Evolutionary conservation across 2,797 vertebrate species (phyloP).

Genomic region (Neomorphus geoffroyi): DNA sequence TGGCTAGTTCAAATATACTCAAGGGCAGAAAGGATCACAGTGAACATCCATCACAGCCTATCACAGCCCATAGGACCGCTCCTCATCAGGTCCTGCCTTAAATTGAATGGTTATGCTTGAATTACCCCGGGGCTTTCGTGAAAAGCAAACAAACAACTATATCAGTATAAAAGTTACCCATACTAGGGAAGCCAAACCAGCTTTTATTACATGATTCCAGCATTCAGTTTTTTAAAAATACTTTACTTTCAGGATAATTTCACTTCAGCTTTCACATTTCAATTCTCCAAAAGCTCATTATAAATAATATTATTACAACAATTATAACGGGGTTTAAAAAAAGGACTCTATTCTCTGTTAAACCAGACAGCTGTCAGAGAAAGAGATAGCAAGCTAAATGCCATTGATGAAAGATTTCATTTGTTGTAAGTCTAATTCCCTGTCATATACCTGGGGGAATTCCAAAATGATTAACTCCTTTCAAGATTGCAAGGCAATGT

Average conservation of each 20-base stretch:
- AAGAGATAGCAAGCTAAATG: slow-evolving; percentile 8
- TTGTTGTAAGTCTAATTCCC: not conserved
- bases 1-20: not conserved
- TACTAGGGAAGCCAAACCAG: not conserved
- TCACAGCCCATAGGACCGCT: not conserved
- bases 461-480: slow-evolving; percentile 29
- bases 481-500: not conserved
- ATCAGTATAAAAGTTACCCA: not conserved
- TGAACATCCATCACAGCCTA: slow-evolving; percentile 12
- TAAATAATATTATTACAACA: not conserved
- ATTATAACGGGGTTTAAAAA: not conserved
- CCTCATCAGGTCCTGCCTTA: not conserved
- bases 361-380: not conserved
- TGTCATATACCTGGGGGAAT: not conserved
- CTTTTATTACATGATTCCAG: not conserved
- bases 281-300: not conserved
- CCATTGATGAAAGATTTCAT: slow-evolving; percentile 6
- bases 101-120: slow-evolving; percentile 2
- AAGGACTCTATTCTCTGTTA: not conserved
- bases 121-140: not conserved
- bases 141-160: not conserved
- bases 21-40: slow-evolving; percentile 12
- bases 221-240: not conserved
- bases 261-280: not conserved
- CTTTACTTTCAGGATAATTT: not conserved